Conservation (phyloP, 2,888 invertebrate genomes). For the Metallyticus violacea region DNA sequence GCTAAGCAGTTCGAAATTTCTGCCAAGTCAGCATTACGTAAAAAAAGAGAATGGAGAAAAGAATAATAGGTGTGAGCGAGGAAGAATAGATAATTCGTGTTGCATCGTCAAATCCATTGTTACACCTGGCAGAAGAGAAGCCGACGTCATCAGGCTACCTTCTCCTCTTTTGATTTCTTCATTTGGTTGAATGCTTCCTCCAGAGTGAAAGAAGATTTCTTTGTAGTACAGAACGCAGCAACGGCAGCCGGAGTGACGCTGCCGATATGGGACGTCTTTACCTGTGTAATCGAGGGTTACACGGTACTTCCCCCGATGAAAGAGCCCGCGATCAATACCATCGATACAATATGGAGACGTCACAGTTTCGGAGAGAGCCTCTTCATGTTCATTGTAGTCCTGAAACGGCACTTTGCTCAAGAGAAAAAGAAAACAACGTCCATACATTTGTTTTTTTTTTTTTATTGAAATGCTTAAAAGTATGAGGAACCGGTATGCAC, state of each 20-base stretch:
- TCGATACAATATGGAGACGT: constrained; percentile 12
- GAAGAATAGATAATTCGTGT: neutral
- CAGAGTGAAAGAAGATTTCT: neutral
- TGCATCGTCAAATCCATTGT: constrained; percentile 2
- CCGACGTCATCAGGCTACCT: neutral
- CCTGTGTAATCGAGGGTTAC: constrained; percentile 16
- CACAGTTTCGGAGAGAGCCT: too few relatives aligned
- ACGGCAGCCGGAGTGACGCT: neutral
- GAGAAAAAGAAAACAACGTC: neutral
- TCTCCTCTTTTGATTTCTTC: constrained; percentile 15
- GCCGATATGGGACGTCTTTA: neutral
- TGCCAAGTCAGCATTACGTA: constrained; percentile 2
- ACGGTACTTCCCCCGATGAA: neutral
- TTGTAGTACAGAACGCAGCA: neutral
- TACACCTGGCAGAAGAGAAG: neutral
- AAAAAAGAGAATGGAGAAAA: neutral
- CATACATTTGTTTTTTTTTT: neutral
- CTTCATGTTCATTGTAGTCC: neutral
- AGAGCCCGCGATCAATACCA: neutral
- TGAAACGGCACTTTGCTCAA: neutral
- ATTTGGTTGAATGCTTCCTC: neutral
- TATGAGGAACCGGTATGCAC: neutral
- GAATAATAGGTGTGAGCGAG: neutral
- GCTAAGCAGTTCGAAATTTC: neutral
- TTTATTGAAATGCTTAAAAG: neutral